Evolutionary conservation across 1,140 invertebrate species (phyloP).

Genomic region (Lucilia cuprina): DNA sequence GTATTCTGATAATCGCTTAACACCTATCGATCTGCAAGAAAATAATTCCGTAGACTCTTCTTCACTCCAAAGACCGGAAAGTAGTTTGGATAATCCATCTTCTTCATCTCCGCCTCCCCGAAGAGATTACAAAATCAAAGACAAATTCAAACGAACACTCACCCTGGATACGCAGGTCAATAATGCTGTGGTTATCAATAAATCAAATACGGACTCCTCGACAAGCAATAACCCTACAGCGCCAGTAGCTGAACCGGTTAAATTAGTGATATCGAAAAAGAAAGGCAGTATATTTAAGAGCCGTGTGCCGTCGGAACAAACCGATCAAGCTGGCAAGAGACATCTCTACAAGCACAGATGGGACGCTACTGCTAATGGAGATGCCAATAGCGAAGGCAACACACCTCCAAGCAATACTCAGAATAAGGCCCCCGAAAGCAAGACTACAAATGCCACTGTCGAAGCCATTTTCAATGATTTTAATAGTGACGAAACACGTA

Average conservation of each 20-base stretch:
- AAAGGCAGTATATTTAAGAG: slow-evolving; percentile 92
- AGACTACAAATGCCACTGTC: slow-evolving; percentile 38
- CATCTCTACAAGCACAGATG: slow-evolving; percentile 88
- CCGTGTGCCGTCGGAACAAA: slow-evolving; percentile 71
- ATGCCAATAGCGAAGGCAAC: slow-evolving; percentile 39
- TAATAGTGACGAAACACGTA: slow-evolving; percentile 41
- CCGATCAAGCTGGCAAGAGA: slow-evolving; percentile 72
- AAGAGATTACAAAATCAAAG: slow-evolving; percentile 59
- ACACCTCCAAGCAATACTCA: slow-evolving; percentile 33
- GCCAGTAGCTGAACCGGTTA: slow-evolving; percentile 61
- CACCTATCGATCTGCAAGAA: slow-evolving; percentile 38
- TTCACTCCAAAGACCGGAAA: slow-evolving; percentile 32
- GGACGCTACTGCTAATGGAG: slow-evolving; percentile 71
- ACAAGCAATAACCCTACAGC: not conserved
- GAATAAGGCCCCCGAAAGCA: not conserved
- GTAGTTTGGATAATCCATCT: slow-evolving; percentile 18
- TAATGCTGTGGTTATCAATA: slow-evolving; percentile 41
- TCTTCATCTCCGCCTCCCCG: slow-evolving; percentile 54
- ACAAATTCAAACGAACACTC: slow-evolving; percentile 58
- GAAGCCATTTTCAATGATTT: slow-evolving; percentile 57
- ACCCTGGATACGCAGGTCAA: slow-evolving; percentile 53
- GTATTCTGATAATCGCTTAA: slow-evolving; percentile 47
- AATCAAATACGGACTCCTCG: not conserved
- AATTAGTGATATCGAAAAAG: slow-evolving; percentile 75
- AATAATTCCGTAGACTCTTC: slow-evolving; percentile 36